Base-by-base conservation (phyloP, 2,113 vertebrate species). In the Carassius auratus region DNA sequence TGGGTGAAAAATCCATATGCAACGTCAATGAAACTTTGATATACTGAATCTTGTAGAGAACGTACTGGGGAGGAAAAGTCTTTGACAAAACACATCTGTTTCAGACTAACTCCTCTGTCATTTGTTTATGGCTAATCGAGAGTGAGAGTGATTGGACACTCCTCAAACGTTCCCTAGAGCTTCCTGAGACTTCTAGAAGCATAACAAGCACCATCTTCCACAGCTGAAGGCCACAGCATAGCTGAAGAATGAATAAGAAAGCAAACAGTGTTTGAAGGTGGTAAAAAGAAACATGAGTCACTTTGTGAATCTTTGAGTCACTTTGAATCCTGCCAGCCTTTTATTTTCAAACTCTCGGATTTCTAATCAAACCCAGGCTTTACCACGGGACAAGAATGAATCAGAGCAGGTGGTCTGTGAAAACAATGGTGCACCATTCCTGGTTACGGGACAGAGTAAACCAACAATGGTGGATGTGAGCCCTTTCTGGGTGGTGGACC, bases 241-340 rank as follows among this genome's bases (percentile, higher is more conserved):
- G 90, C 87, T 85, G 85, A 88, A 69, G 82, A 79, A 89, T 93
- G 93, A 95, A 93, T 93, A 93, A 94, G 91, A 88, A 90, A 93
- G 92, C 91, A 91, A 93, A 93, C 86, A 81, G 62, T 71, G 77
- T 94, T 94, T 92, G 91, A 92, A 87, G 87, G 92, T 88, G 87
- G 85, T 93, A 84, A 88, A 87, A 92, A 92, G 89, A 90, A 93
- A 91, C 90, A 93, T 93, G 91, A 94, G 91, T 95, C 94, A 94
- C 86, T 89, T 42, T 90, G 88, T 94, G 93, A 95, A 92, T 93
- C 93, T 93, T 68, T 81, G 86, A 68, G 76, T 78, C 85, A 81
- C 61, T 83, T 81, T 23, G 77, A 61, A 87, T 69, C 81, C 71
- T 81, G 79, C 45, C 45, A 48, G 45, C 80, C 91, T 92, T 93